phyloP scores from a whole-genome alignment of 2,797 vertebrate genomes.

The Scleropages formosus region DNA sequence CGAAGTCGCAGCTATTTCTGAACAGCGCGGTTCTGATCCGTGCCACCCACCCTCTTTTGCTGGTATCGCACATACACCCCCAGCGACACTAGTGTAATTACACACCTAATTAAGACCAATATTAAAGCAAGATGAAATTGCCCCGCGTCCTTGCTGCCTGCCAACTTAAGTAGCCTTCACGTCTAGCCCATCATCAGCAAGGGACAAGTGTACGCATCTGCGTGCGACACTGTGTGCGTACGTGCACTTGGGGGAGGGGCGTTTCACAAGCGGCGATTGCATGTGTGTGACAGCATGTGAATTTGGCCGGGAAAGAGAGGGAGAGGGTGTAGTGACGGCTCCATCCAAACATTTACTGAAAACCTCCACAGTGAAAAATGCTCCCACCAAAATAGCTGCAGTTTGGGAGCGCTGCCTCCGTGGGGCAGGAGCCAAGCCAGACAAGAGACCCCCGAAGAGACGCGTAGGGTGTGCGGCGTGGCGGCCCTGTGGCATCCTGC shows the following conservation, averaged over 20 bases:
- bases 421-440: not conserved
- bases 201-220: not conserved
- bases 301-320: not conserved
- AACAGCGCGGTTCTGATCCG: slow-evolving; percentile 52
- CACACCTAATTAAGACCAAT: slow-evolving; percentile 59
- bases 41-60: slow-evolving; percentile 39
- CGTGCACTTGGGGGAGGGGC: not conserved
- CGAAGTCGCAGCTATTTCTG: slow-evolving; percentile 58
- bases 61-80: slow-evolving; percentile 52
- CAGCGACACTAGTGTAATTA: slow-evolving; percentile 62
- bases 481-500: not conserved
- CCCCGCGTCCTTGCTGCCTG: slow-evolving; percentile 12
- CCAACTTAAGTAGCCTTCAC: not conserved
- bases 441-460: not conserved
- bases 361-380: not conserved
- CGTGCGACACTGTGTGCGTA: too few species aligned
- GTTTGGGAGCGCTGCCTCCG: not conserved
- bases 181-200: not conserved
- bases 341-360: not conserved
- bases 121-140: slow-evolving; percentile 54
- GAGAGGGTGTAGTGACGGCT: slow-evolving; percentile 4
- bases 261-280: not conserved
- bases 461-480: not conserved
- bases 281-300: slow-evolving; percentile 6
- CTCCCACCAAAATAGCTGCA: not conserved